Evolutionary conservation across 2,113 vertebrate species (phyloP).

Genomic region (Ammodytes marinus): DNA sequence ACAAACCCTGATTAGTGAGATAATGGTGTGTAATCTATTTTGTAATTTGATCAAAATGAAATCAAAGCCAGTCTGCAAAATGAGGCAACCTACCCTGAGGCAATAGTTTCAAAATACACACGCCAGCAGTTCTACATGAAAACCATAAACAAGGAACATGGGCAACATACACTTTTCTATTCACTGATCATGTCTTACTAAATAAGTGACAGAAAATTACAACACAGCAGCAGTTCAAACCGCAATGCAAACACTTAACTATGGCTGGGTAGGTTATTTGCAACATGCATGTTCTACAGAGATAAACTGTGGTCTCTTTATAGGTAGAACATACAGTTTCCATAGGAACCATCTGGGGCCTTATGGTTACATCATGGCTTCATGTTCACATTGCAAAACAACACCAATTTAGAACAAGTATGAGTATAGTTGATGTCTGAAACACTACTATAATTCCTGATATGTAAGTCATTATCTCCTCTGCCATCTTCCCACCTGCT

Average conservation of each 20-base stretch:
- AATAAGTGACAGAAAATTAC: background rate
- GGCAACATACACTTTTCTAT: background rate
- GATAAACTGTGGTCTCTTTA: conserved; percentile 40
- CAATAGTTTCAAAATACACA: background rate
- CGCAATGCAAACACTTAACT: background rate
- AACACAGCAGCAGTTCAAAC: background rate
- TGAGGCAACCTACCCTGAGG: background rate
- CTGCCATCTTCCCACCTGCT: too few relatives aligned
- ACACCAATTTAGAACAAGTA: background rate
- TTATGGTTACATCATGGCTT: conserved; percentile 1
- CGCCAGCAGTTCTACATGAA: background rate
- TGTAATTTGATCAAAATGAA: background rate
- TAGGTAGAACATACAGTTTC: conserved; percentile 44
- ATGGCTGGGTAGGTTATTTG: background rate
- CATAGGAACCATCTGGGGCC: conserved; percentile 46
- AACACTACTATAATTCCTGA: background rate
- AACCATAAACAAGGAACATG: background rate
- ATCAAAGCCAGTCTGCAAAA: background rate
- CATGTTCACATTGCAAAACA: conserved; percentile 1
- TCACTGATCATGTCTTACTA: background rate
- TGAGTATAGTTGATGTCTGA: background rate
- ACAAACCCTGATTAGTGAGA: background rate
- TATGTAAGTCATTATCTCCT: too few relatives aligned
- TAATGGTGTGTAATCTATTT: background rate
- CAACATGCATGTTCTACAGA: conserved; percentile 20